Conservation (phyloP, 1,140 invertebrate genomes). For the Aphelenchoides besseyi region DNA sequence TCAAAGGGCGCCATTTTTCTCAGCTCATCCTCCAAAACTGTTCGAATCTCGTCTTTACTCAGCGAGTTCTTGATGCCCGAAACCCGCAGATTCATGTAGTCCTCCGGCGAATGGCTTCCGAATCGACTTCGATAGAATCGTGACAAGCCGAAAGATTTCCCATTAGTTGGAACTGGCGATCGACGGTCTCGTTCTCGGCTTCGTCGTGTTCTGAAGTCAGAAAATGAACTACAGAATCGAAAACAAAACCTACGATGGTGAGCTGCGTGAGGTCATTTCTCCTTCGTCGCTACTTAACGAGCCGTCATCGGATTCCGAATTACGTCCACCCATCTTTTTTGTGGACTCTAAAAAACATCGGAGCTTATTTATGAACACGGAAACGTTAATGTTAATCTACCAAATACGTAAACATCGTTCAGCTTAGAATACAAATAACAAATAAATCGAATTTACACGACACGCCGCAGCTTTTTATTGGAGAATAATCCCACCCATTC, state of each 20-base stretch:
- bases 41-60: conserved; percentile 43
- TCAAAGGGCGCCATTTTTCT: conserved; percentile 48
- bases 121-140: conserved; percentile 50
- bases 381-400: no score
- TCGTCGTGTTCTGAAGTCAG: not conserved
- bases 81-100: conserved; percentile 50
- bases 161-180: not conserved
- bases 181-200: not conserved
- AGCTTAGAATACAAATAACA: no score
- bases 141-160: conserved; percentile 29
- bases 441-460: no score
- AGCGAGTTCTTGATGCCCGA: conserved; percentile 41
- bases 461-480: no score
- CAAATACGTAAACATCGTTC: no score
- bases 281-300: no score
- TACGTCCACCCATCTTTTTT: no score
- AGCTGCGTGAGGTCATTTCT: no score
- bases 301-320: no score
- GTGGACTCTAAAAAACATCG: no score
- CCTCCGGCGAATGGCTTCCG: conserved; percentile 49
- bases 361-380: no score
- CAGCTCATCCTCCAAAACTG: conserved; percentile 45
- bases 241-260: not conserved
- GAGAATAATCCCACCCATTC: no score
- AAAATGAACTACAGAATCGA: not conserved